Evolutionary conservation across 1,140 invertebrate species (phyloP).

Genomic region (Ladona fulva): DNA sequence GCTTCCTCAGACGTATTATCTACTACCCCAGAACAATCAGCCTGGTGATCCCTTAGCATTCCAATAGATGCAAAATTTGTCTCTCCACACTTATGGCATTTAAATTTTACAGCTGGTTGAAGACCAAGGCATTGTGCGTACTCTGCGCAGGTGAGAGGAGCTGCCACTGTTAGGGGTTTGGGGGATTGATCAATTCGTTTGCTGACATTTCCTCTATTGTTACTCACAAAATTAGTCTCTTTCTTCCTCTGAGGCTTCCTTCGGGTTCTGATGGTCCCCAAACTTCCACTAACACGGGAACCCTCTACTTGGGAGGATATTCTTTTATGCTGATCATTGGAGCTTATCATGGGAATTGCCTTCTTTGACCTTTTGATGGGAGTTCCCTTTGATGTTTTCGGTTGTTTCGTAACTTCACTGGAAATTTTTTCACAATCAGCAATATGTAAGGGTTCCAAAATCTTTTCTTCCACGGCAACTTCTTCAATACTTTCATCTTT

Average conservation of each 20-base stretch:
- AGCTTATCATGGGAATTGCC: background rate
- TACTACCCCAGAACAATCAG: background rate
- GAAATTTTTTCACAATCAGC: background rate
- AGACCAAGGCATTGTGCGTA: background rate
- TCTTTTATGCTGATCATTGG: background rate
- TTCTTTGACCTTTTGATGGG: background rate
- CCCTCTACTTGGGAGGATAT: background rate
- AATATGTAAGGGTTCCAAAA: too few species aligned
- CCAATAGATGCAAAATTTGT: background rate
- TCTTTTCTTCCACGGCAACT: too few species aligned
- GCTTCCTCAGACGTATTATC: background rate
- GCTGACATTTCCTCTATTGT: background rate
- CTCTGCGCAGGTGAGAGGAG: background rate
- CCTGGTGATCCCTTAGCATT: background rate
- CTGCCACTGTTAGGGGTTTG: background rate
- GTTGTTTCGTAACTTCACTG: background rate
- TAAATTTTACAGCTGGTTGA: background rate
- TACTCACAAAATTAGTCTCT: background rate
- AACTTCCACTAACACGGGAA: background rate
- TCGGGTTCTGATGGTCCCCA: background rate
- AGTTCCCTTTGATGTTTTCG: background rate
- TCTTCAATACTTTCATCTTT: too few species aligned
- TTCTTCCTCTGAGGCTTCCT: background rate
- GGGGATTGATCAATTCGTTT: background rate
- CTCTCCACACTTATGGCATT: conserved; percentile 4